A percentile compares a stretch with the other conserved stretches of the same genome.
phyloP scores from a whole-genome alignment of 2,113 vertebrate species.

The Burhinus bistriatus region DNA sequence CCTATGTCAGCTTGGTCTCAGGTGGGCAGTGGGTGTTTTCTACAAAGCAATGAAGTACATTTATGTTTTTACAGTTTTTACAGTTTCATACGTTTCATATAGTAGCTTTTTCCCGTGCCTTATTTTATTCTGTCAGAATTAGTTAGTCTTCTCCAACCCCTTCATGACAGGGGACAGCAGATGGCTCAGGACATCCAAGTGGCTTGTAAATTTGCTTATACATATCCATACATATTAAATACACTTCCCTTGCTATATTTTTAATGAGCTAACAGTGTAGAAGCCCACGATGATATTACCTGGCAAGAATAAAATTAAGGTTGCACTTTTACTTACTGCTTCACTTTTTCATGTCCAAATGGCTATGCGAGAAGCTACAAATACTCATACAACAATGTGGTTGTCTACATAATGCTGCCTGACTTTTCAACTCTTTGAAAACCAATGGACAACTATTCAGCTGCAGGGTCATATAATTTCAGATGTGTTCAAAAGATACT shows the following conservation, averaged over 20 bases:
- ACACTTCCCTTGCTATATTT: not conserved
- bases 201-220: not conserved
- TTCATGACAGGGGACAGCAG: not conserved
- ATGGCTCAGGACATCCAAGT: not conserved
- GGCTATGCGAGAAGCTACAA: not conserved
- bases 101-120: not conserved
- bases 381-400: not conserved
- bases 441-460: not conserved
- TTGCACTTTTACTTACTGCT: not conserved
- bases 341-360: not conserved
- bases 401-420: not conserved
- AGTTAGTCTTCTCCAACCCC: not conserved
- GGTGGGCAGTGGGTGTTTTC: not conserved
- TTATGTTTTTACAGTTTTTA: not conserved
- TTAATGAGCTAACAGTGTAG: not conserved
- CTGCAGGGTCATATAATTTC: not conserved
- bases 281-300: not conserved
- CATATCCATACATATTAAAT: not conserved
- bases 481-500: not conserved
- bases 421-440: not conserved
- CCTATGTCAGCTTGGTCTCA: not conserved
- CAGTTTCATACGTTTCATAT: not conserved
- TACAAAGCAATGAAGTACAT: not conserved
- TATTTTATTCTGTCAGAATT: not conserved
- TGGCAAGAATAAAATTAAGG: not conserved